Base-by-base conservation (phyloP, 2,888 invertebrate species). In the Melangyna quadrimaculata region DNA sequence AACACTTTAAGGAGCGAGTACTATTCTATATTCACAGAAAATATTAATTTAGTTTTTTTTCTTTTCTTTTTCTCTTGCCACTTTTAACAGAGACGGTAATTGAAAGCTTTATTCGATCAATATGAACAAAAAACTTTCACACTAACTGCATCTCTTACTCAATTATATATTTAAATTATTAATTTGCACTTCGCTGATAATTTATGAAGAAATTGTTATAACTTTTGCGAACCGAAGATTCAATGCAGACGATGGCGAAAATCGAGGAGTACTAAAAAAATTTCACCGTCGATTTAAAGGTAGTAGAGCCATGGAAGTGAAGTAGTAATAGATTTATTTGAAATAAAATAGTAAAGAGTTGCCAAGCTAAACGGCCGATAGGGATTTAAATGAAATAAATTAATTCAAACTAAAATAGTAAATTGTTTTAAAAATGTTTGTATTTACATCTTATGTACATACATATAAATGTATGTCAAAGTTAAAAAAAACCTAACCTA, bases 221-320 rank as follows among this genome's bases (percentile, higher is more conserved):
- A 70, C 57, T 73, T 81, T 73, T 86, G 86, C 73, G 65, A 81
- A 81, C 86, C 86, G 81, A 86, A 72, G 65, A 81, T 65, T 73
- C 45, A 57, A 70, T 86, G 77, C 86, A 86, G 70, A 81, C 86
- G 77, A 78, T 81, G 71, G 86, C 86, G 86, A 86, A 86, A 81
- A 86, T 86, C 77, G 81, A 73, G 77, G 70, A 74, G 86, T 86
- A 86, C 86, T 86, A 81, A 86, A 86, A 75, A 57, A 53, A 17
- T 53, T 75, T 79, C 71, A 35, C 61, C 57, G 71, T 32, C 35
- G 0, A 7, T 65, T 40, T 14, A 40, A 7, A 35, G 4, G 53
- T 67, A 75, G 27, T 61, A 73, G 70, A 63, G 2, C 53, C 1
- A 35, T 45, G n/a, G 27, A n/a, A 14, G n/a, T 7, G 17, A 22